phyloP scores from a whole-genome alignment of 2,888 invertebrate species.

The Chrysolina oricalcia region DNA sequence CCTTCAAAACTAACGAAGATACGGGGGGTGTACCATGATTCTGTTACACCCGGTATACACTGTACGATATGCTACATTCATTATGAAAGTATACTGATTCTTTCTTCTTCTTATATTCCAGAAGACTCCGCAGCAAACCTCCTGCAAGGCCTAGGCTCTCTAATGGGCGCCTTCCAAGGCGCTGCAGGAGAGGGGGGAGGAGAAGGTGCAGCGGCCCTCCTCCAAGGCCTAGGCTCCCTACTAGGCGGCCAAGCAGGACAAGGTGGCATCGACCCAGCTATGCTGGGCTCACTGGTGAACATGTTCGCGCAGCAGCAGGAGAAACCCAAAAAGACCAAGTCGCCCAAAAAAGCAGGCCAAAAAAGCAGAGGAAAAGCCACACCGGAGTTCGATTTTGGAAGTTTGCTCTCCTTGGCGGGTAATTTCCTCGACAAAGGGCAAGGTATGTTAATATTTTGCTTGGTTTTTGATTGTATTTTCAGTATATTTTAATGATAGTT shows the following conservation, averaged over 20 bases:
- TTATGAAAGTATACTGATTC: background rate
- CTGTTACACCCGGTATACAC: no score
- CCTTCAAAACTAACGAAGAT: no score
- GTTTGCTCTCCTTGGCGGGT: slow-evolving; percentile 52
- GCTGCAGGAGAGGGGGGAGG: slow-evolving; percentile 37
- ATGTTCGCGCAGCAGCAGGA: slow-evolving; percentile 69
- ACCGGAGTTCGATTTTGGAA: slow-evolving; percentile 43
- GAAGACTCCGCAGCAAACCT: slow-evolving; percentile 47
- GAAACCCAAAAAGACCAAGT: slow-evolving; percentile 3
- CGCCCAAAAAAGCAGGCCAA: slow-evolving; percentile 8
- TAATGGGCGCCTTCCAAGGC: slow-evolving; percentile 49
- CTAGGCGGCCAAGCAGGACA: slow-evolving; percentile 39
- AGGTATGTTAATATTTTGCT: no score
- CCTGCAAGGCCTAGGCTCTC: slow-evolving; percentile 48
- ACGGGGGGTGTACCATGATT: no score
- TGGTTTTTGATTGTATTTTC: no score
- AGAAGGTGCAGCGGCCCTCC: slow-evolving; percentile 41
- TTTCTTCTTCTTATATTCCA: slow-evolving; percentile 2
- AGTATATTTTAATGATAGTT: no score
- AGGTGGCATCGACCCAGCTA: slow-evolving; percentile 75
- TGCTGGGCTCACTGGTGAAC: slow-evolving; percentile 76
- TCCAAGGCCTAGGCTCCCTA: slow-evolving; percentile 52
- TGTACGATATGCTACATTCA: background rate
- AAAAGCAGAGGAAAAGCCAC: background rate
- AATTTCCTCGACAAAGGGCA: slow-evolving; percentile 46